Evolutionary conservation across 2,888 invertebrate species (phyloP), one percentile per base, ranked within the genome.

Genomic region (Drosophila paucipuncta): DNA sequence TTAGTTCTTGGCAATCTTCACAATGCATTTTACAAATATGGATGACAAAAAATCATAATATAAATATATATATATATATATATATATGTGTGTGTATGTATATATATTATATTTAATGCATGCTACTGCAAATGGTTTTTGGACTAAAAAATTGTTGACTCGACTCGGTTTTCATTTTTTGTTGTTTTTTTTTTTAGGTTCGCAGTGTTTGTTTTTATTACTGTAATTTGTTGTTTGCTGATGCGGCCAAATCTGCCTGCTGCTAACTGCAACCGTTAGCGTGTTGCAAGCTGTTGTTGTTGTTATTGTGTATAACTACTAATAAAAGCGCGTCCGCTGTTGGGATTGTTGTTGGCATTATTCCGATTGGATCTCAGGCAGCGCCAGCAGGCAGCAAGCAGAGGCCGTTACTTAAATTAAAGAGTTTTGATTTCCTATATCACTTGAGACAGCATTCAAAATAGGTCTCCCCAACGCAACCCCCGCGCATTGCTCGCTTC

Each of bases 361-460:
- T 90, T 84, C 92, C 58, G 61, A 47, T 58, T 35, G 52, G 25
- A 59, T 50, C 49, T 67, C 52, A 63, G 57, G 50, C 47, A 53
- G 41, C 82, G 85, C 91, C 91, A 73, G 47, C 47, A 47, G 47
- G 50, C 91, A 72, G 52, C 75, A 92, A 89, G 82, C 91, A 92
- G 91, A 92, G 90, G 85, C 92, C 90, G 83, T 91, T 90, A 91
- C 93, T 93, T 91, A 93, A 89, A 91, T 92, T 93, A 91, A 92
- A 90, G 77, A 88, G 89, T 85, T 92, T 91, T 89, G 93, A 92
- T 93, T 93, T 93, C 91, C 93, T 92, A 90, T 93, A 95, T 97
- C 96, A 98, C 96, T 98, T 98, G 94, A 98, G 96, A 95, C 99
- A 99, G 92, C 98, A 96, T 93, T 99, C 98, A 94, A 99, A 99